Evolutionary conservation across 2,113 vertebrate genomes (phyloP).

Genomic region (Heptranchias perlo): DNA sequence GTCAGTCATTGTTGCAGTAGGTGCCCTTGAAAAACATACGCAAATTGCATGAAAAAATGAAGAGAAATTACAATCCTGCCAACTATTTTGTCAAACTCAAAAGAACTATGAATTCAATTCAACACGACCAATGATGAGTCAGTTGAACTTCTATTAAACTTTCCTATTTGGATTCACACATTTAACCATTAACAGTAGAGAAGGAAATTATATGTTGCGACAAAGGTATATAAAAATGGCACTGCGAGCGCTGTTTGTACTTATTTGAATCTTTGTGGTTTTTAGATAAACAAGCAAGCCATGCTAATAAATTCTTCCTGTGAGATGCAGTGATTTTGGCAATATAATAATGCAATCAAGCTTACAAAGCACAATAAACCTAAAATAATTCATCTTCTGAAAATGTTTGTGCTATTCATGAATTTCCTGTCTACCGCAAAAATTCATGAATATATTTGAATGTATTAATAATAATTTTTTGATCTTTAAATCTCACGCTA

Average conservation of each 20-base stretch:
- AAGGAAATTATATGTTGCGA: background rate
- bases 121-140: background rate
- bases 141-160: conserved; percentile 15
- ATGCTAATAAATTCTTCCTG: background rate
- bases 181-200: background rate
- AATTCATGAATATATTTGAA: conserved; percentile 38
- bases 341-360: conserved; percentile 38
- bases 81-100: conserved; percentile 21
- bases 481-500: conserved; percentile 27
- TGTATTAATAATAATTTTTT: conserved; percentile 37
- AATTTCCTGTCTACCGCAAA: conserved; percentile 33
- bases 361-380: conserved; percentile 33
- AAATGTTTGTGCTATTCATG: conserved; percentile 37
- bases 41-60: background rate
- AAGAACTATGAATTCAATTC: conserved; percentile 19
- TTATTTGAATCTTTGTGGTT: conserved; percentile 30
- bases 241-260: conserved; percentile 20
- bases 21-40: background rate
- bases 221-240: conserved; percentile 9
- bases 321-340: conserved; percentile 23
- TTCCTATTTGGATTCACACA: background rate
- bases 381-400: conserved; percentile 33
- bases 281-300: conserved; percentile 30
- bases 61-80: background rate
- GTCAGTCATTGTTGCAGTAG: background rate